Conservation (phyloP, 2,113 vertebrate genomes). For the Platysternon megacephalum region DNA sequence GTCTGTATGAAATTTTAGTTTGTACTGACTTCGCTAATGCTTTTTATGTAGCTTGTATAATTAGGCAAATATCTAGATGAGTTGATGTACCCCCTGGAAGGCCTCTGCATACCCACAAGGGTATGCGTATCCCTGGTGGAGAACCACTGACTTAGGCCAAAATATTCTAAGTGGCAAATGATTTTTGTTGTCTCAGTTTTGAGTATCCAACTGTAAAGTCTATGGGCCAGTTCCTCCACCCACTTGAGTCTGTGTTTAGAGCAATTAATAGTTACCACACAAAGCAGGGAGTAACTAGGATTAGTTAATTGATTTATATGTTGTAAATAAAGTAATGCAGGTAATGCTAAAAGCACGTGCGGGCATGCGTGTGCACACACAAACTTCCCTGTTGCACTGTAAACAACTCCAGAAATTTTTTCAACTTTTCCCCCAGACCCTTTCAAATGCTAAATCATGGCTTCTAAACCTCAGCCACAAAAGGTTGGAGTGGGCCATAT, state of each 20-base stretch:
- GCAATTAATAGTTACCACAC: neutral
- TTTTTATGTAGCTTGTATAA: no score
- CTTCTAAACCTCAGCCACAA: neutral
- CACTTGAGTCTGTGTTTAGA: neutral
- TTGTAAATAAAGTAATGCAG: neutral
- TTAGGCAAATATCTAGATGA: no score
- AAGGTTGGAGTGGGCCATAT: neutral
- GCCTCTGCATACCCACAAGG: no score
- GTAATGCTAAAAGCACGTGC: accelerated
- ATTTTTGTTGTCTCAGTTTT: neutral
- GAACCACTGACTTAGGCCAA: neutral
- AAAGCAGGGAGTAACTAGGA: neutral
- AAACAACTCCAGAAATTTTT: neutral
- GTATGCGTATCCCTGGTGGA: no score
- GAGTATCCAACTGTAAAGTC: neutral
- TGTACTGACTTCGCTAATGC: no score
- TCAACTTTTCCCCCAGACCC: neutral
- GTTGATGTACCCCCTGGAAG: no score
- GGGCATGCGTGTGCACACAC: neutral
- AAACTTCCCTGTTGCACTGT: neutral
- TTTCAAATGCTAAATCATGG: neutral
- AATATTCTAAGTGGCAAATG: neutral
- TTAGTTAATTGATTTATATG: neutral
- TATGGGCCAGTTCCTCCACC: neutral
- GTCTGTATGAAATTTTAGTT: no score